These are phyloP conservation scores for Morpho achilles DNA, from an alignment of 2,888 invertebrate species.

Conservation along the genomic window DNA sequence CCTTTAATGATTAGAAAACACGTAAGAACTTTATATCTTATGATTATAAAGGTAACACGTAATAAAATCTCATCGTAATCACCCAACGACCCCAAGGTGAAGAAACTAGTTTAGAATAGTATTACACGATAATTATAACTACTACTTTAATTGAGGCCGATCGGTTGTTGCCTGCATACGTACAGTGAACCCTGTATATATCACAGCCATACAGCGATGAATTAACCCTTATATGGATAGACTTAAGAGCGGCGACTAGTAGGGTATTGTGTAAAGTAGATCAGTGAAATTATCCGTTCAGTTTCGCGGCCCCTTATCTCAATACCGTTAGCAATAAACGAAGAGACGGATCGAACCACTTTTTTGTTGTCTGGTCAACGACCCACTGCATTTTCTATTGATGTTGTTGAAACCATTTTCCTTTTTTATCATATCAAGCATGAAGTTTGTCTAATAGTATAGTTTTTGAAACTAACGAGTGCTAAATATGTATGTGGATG, in stretches of 20 bases:
- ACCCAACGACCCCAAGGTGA: conserved; percentile 12
- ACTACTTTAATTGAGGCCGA: conserved; percentile 17
- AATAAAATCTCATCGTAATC: conserved; percentile 7
- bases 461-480: no score
- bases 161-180: conserved; percentile 18
- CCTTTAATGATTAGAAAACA: no score
- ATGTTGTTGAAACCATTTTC: not conserved
- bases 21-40: no score
- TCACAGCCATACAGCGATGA: not conserved
- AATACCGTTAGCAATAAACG: conserved; percentile 26
- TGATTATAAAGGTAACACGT: not conserved
- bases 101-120: conserved; percentile 11
- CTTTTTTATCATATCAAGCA: no score
- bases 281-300: conserved; percentile 26
- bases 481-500: no score
- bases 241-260: conserved; percentile 3
- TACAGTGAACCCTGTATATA: conserved; percentile 15
- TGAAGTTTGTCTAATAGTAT: no score
- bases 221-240: conserved; percentile 1
- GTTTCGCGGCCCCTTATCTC: conserved; percentile 27
- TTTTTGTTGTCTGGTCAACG: conserved; percentile 25
- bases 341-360: conserved; percentile 23
- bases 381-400: conserved; percentile 16
- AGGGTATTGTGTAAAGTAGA: conserved; percentile 23
- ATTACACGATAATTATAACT: conserved; percentile 18